These are phyloP conservation scores for Dasysyrphus tricinctus DNA, from an alignment of 2,888 invertebrate species.

Conservation along the genomic window DNA sequence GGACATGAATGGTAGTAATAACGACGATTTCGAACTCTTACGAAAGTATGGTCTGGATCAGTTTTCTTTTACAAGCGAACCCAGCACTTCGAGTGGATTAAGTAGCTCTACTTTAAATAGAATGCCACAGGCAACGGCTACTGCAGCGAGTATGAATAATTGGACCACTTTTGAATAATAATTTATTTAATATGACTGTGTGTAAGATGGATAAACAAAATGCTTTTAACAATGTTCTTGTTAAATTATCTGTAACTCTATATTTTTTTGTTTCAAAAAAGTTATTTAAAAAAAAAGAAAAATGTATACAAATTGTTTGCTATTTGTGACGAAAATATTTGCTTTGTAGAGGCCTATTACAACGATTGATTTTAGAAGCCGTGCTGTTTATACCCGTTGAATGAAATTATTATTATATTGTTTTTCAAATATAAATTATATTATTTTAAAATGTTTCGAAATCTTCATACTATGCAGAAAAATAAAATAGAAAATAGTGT, in stretches of 20 bases:
- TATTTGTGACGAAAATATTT: constrained; percentile 34
- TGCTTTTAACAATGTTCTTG: constrained; percentile 61
- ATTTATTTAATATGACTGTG: constrained; percentile 30
- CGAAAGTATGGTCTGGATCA: constrained; percentile 83
- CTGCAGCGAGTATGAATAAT: constrained; percentile 80
- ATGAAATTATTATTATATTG: constrained; percentile 38
- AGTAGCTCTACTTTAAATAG: constrained; percentile 56
- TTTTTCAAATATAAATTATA: constrained; percentile 45
- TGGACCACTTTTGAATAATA: constrained; percentile 82
- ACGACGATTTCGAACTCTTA: constrained; percentile 82
- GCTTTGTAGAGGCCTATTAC: constrained; percentile 35
- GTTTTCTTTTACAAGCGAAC: constrained; percentile 79
- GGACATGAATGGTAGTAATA: constrained; percentile 67
- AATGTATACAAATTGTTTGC: constrained; percentile 48
- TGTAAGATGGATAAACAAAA: constrained; percentile 54
- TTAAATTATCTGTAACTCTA: constrained; percentile 62
- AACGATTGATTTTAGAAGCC: constrained; percentile 22
- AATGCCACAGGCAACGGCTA: constrained; percentile 64
- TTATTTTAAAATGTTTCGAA: constrained; percentile 26
- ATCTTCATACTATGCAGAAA: background rate
- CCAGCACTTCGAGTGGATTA: constrained; percentile 69
- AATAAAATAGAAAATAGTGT: background rate
- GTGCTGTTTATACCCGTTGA: constrained; percentile 40
- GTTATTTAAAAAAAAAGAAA: constrained; percentile 19
- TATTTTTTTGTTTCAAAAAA: constrained; percentile 58